Evolutionary conservation across 2,888 invertebrate species (phyloP).

Genomic region (Stenolophus ochropezus): DNA sequence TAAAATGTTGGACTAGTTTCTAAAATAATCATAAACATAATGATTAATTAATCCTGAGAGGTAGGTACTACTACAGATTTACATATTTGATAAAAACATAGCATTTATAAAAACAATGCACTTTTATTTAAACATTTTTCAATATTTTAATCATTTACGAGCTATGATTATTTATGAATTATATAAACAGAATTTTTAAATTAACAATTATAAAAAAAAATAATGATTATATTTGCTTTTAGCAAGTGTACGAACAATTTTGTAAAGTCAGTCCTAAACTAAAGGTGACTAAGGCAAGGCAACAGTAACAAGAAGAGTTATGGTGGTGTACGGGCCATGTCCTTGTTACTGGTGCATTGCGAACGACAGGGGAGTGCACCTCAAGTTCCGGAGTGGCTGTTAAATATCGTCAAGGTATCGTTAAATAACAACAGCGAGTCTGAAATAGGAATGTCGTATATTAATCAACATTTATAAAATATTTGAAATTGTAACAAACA

Average conservation of each 20-base stretch:
- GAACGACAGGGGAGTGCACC: neutral
- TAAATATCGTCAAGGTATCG: slow-evolving; percentile 48
- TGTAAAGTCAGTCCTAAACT: slow-evolving; percentile 34
- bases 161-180: slow-evolving; percentile 49
- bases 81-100: slow-evolving; percentile 33
- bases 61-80: slow-evolving; percentile 37
- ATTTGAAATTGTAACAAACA: slow-evolving; percentile 76
- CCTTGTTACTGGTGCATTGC: neutral
- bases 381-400: slow-evolving; percentile 20
- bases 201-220: slow-evolving; percentile 48
- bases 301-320: slow-evolving; percentile 6
- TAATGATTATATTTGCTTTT: slow-evolving; percentile 44
- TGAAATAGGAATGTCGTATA: slow-evolving; percentile 76
- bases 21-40: slow-evolving; percentile 35
- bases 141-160: slow-evolving; percentile 51
- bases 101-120: slow-evolving; percentile 48
- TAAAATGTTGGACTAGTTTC: neutral
- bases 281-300: slow-evolving; percentile 13
- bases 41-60: slow-evolving; percentile 14
- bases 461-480: slow-evolving; percentile 77
- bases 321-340: neutral
- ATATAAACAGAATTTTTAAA: slow-evolving; percentile 47
- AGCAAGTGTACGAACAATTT: slow-evolving; percentile 45
- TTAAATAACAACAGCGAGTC: slow-evolving; percentile 52
- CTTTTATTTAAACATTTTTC: slow-evolving; percentile 51